These are phyloP conservation scores for Burhinus bistriatus DNA, from an alignment of 2,113 vertebrate species.

Conservation along the genomic window DNA sequence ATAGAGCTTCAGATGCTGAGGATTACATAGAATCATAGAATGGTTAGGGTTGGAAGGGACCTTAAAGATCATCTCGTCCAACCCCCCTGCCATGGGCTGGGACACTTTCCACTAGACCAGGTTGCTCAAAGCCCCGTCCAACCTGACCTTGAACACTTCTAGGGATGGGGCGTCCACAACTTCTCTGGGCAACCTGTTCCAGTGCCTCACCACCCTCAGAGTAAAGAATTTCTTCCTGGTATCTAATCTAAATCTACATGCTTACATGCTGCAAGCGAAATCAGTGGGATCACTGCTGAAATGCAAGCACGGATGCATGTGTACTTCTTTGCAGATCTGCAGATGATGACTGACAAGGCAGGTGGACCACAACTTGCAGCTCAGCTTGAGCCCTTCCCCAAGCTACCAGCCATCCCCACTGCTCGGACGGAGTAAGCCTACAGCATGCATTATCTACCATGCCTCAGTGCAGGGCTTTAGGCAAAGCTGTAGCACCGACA, in stretches of 20 bases:
- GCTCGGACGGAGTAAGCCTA: not conserved
- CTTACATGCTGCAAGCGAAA: not conserved
- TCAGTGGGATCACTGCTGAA: not conserved
- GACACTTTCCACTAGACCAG: too few relatives aligned
- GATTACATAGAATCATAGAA: too few relatives aligned
- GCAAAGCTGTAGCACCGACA: not conserved
- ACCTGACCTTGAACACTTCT: too few relatives aligned
- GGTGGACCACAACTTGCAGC: not conserved
- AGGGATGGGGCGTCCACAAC: too few relatives aligned
- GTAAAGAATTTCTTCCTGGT: too few relatives aligned
- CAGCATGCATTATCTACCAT: not conserved
- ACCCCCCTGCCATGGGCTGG: too few relatives aligned
- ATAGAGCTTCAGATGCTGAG: not conserved
- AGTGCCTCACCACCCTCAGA: too few relatives aligned
- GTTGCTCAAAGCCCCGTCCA: too few relatives aligned
- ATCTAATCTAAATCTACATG: too few relatives aligned
- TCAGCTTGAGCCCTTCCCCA: not conserved
- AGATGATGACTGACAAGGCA: not conserved
- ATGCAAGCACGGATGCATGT: not conserved
- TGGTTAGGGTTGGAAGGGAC: too few relatives aligned
- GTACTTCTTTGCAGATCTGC: not conserved
- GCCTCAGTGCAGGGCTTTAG: not conserved
- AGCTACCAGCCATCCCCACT: not conserved
- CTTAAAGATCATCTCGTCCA: too few relatives aligned
- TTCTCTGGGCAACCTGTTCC: too few relatives aligned